Evolutionary conservation across 2,113 vertebrate genomes (phyloP).

Genomic region (Corapipo altera): DNA sequence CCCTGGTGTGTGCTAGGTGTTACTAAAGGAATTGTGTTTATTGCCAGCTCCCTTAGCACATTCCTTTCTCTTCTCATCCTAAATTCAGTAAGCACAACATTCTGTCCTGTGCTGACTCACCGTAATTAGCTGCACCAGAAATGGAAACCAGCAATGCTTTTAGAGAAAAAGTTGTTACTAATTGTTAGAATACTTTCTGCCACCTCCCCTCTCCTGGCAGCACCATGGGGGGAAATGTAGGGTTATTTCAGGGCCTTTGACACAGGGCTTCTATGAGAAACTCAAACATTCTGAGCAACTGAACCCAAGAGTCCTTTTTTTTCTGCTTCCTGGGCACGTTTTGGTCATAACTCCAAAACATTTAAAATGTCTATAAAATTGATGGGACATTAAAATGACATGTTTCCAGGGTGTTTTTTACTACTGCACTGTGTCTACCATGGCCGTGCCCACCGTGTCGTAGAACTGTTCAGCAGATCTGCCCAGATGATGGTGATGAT

Average conservation of each 20-base stretch:
- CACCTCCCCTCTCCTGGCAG: not conserved
- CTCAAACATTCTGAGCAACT: not conserved
- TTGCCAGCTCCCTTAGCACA: not conserved
- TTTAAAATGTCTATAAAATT: constrained; percentile 11
- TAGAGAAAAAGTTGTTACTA: not conserved
- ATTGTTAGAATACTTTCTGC: not conserved
- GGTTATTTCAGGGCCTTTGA: not conserved
- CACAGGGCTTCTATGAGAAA: not conserved
- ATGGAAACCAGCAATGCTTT: not conserved
- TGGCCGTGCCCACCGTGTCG: not conserved
- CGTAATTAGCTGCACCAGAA: not conserved
- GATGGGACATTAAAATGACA: constrained; percentile 19
- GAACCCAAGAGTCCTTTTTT: fast-evolving
- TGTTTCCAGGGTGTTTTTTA: not conserved
- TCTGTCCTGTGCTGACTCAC: not conserved
- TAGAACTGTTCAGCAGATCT: not conserved
- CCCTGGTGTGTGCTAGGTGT: not conserved
- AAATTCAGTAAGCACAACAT: not conserved
- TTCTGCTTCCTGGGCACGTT: not conserved
- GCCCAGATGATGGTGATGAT: not conserved
- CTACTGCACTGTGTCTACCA: not conserved
- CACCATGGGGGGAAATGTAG: not conserved
- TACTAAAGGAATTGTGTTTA: not conserved
- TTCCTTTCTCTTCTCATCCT: not conserved
- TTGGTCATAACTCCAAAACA: constrained; percentile 7